These are phyloP conservation scores for Peucedramus taeniatus DNA, from an alignment of 2,113 vertebrate genomes.

Conservation along the genomic window DNA sequence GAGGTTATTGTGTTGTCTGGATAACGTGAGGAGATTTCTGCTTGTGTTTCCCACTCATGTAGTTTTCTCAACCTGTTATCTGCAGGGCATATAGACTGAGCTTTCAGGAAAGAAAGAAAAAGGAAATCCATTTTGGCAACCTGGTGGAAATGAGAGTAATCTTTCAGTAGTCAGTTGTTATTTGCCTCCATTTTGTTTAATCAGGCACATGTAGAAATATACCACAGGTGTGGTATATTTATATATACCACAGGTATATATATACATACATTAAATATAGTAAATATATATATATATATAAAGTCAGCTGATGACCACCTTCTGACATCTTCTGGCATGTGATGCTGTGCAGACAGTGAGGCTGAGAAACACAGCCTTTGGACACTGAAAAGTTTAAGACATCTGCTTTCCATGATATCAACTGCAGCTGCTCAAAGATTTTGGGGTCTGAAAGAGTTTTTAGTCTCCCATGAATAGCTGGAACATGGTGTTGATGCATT, in stretches of 20 bases:
- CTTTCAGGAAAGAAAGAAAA: background rate
- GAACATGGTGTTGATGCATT: background rate
- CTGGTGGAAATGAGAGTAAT: background rate
- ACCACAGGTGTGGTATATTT: no score
- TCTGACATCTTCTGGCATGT: background rate
- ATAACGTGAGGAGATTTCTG: background rate
- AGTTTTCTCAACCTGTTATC: background rate
- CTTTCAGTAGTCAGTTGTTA: background rate
- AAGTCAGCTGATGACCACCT: background rate
- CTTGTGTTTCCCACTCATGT: background rate
- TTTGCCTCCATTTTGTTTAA: background rate
- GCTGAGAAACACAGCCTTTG: background rate
- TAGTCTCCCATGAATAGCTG: background rate
- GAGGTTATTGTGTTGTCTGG: constrained; percentile 15
- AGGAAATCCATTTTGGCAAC: background rate
- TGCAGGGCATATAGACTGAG: background rate
- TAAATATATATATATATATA: background rate
- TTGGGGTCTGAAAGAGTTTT: background rate
- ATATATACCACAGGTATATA: background rate
- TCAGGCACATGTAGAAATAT: background rate
- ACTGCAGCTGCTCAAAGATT: background rate
- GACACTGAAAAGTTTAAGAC: background rate
- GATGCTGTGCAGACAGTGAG: background rate
- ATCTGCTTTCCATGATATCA: background rate
- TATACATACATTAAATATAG: no score